Base-by-base conservation (phyloP, 1,140 invertebrate species). In the Drosophila teissieri region DNA sequence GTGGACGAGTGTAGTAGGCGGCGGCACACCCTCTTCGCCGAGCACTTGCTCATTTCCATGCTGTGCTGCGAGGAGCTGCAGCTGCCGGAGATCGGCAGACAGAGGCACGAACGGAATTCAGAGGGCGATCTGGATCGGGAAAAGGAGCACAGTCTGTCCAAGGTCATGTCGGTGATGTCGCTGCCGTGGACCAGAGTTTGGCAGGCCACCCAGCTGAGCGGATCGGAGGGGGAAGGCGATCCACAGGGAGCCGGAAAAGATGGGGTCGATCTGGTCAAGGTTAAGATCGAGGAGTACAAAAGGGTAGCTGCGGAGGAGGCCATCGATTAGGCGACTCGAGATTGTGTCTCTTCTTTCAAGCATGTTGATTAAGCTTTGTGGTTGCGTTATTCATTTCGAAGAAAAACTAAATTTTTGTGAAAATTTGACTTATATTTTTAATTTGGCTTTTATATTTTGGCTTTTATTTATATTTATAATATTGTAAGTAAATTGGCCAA, bases 11-110 rank as follows among this genome's bases (percentile, higher is more conserved):
- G 10, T 2, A 27, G 19, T 7, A 42, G 61, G 1, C 40, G 58
- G 12, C 27, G 36, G 0, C 82, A 73, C n/a, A 67, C 55, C 0
- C 44, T 77, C 22, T 88, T 88, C 15, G 44, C 72, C 3, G 84
- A 88, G 15, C 84, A 88, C 4, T 49, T 88, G 4, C 39, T 88
- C 12, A 55, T 88, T 6, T 88, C 83, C 36, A 83, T 88, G 83
- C 17, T 88, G n/a, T 58, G 84, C 37, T 46, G 36, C 19, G 72
- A 73, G 37, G 61, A 89, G 3, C 45, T 88, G 58, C 10, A 57
- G 19, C 12, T 63, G 52, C 67, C 78, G 4, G 17, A 56, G 11
- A 15, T 0, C n/a, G 1, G 7, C 5, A 31, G 48, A 53, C 15
- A 11, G 6, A 22, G 12, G 5, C 44, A 19, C 0, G 37, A 39